Evolutionary conservation across 2,113 vertebrate species (phyloP).

Genomic region (Anseranas semipalmata): DNA sequence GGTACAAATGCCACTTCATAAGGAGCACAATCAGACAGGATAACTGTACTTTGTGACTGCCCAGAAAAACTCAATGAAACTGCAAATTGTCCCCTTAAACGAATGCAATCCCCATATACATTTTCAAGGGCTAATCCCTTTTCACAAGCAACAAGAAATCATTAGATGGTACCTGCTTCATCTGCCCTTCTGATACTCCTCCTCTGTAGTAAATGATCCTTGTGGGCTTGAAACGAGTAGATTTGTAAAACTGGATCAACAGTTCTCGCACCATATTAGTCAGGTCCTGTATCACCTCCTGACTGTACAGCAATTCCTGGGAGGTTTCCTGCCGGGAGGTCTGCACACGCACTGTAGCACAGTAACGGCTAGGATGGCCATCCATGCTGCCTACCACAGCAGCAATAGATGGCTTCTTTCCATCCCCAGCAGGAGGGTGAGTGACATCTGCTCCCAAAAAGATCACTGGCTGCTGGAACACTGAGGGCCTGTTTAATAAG

Average conservation of each 20-base stretch:
- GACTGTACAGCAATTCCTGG: slow-evolving; percentile 95
- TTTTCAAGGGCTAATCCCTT: background rate
- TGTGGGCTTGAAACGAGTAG: slow-evolving; percentile 97
- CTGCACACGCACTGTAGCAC: slow-evolving; percentile 95
- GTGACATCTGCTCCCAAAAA: slow-evolving; percentile 97
- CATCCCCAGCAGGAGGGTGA: slow-evolving; percentile 94
- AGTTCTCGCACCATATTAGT: slow-evolving; percentile 98
- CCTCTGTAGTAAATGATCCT: slow-evolving; percentile 98
- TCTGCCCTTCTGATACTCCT: slow-evolving; percentile 96
- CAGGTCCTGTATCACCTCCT: slow-evolving; percentile 97
- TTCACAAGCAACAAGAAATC: background rate
- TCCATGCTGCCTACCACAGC: slow-evolving; percentile 99
- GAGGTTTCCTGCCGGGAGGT: slow-evolving; percentile 95
- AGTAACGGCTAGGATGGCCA: slow-evolving; percentile 96
- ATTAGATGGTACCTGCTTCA: slow-evolving; percentile 88
- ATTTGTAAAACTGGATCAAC: slow-evolving; percentile 98
- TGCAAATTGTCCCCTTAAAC: background rate
- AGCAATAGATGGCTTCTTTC: slow-evolving; percentile 97
- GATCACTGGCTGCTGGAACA: slow-evolving; percentile 99
- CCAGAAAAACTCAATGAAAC: background rate
- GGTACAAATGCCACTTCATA: accelerated
- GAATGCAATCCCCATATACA: accelerated
- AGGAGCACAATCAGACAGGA: background rate
- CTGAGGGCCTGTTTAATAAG: slow-evolving; percentile 84
- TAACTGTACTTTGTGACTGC: background rate